These are phyloP conservation scores for Ornithorhynchus anatinus DNA, from an alignment of 2,113 vertebrate genomes.

Conservation along the genomic window DNA sequence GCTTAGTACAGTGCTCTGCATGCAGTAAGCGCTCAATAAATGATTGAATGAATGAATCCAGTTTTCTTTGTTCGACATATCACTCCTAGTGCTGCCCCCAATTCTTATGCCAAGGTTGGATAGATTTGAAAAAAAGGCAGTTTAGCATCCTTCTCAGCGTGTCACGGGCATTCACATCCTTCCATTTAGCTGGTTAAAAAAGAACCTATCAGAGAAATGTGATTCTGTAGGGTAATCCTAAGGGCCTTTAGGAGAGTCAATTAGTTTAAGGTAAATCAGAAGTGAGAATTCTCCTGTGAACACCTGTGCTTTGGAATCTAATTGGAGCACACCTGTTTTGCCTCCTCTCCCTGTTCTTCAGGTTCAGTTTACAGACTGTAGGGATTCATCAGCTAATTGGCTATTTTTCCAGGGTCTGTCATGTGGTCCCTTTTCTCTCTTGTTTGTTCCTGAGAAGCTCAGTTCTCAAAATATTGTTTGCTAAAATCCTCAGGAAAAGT, in stretches of 20 bases:
- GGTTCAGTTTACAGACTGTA: conserved; percentile 16
- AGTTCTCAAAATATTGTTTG: conserved; percentile 26
- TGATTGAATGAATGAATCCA: no score
- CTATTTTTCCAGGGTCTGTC: conserved; percentile 39
- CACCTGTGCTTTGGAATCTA: conserved; percentile 46
- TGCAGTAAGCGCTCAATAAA: no score
- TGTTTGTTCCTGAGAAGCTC: conserved; percentile 28
- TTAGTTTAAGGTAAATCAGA: conserved; percentile 50
- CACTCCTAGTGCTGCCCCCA: no score
- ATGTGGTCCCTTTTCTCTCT: not conserved
- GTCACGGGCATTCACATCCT: no score
- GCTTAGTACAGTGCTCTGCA: no score
- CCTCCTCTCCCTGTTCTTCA: not conserved
- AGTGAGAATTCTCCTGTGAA: conserved; percentile 28
- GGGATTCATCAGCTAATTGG: conserved; percentile 55
- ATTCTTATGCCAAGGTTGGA: no score
- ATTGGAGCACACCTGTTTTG: conserved; percentile 56
- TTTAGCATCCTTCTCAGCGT: no score
- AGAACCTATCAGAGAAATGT: not conserved
- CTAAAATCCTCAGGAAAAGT: not conserved
- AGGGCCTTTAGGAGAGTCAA: conserved; percentile 19
- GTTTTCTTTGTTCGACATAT: no score
- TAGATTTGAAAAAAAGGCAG: no score
- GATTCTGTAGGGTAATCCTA: not conserved
- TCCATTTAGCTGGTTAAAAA: conserved; percentile 6